Evolutionary conservation across 1,140 invertebrate species (phyloP).

Genomic region (Lycorma delicatula): DNA sequence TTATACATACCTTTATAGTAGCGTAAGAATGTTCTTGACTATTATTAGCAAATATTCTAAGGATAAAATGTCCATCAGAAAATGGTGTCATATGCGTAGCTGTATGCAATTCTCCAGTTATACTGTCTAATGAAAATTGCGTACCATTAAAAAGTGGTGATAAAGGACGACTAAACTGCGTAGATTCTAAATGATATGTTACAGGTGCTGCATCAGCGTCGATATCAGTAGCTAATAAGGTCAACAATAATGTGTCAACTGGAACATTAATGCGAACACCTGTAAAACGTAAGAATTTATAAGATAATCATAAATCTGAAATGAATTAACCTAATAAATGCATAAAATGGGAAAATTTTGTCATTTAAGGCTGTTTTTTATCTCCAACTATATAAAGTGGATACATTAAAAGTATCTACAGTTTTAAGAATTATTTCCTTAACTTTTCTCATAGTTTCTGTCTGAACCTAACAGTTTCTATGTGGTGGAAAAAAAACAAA

Average conservation of each 20-base stretch:
- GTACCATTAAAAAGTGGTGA: constrained; percentile 31
- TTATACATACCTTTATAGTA: constrained; percentile 45
- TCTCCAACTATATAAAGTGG: too few relatives aligned
- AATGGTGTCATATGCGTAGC: constrained; percentile 56
- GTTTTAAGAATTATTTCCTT: too few relatives aligned
- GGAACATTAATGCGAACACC: constrained; percentile 66
- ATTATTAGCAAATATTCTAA: constrained; percentile 55
- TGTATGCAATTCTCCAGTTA: constrained; percentile 58
- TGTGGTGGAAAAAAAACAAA: too few relatives aligned
- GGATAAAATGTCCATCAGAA: constrained; percentile 59
- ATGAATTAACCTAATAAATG: too few relatives aligned
- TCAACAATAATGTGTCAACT: constrained; percentile 58
- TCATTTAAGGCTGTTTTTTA: too few relatives aligned
- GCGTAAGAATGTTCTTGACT: constrained; percentile 44
- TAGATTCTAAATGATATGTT: constrained; percentile 51
- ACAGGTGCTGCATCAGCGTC: constrained; percentile 58
- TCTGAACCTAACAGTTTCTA: too few relatives aligned
- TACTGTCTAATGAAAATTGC: constrained; percentile 49
- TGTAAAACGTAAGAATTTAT: constrained; percentile 21
- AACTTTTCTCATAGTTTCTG: too few relatives aligned
- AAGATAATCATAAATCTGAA: too few relatives aligned
- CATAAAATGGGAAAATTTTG: too few relatives aligned
- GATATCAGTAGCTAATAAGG: constrained; percentile 53
- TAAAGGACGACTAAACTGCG: constrained; percentile 46
- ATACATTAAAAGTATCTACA: too few relatives aligned